Evolutionary conservation across 2,113 vertebrate species (phyloP).

Genomic region (Muntiacus muntjak): DNA sequence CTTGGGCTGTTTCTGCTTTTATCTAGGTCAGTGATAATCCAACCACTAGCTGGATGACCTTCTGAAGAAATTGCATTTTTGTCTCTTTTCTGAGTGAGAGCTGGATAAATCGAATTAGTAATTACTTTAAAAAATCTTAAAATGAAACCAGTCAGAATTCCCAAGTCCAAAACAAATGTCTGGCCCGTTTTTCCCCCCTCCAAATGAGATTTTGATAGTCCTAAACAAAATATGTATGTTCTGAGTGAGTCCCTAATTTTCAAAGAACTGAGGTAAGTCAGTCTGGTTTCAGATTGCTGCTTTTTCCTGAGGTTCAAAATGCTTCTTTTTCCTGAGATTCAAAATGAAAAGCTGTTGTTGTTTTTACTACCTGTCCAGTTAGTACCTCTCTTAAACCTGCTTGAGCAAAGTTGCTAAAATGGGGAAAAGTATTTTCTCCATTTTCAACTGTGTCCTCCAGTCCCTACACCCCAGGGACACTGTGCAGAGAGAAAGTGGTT

Average conservation of each 20-base stretch:
- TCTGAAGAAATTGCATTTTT: background rate
- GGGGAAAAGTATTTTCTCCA: background rate
- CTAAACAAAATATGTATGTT: background rate
- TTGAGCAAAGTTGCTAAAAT: background rate
- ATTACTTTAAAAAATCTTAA: background rate
- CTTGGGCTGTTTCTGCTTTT: background rate
- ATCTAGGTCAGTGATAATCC: background rate
- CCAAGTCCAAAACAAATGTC: background rate
- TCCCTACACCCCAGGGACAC: background rate
- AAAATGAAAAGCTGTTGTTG: background rate
- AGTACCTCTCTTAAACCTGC: background rate
- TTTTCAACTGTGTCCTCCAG: background rate
- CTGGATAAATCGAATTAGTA: constrained; percentile 7
- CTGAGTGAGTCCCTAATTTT: background rate
- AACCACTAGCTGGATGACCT: background rate
- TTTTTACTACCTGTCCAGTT: background rate
- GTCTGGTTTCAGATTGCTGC: background rate
- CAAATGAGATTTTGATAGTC: background rate
- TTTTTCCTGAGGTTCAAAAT: background rate
- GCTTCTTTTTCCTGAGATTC: background rate
- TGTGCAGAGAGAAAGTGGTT: background rate
- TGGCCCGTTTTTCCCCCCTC: background rate
- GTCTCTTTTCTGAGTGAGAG: background rate
- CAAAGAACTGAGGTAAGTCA: background rate
- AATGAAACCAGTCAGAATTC: constrained; percentile 3